Evolutionary conservation across 2,797 vertebrate genomes (phyloP), one percentile per base, ranked within the genome.

Genomic region (Eidolon dupreanum): DNA sequence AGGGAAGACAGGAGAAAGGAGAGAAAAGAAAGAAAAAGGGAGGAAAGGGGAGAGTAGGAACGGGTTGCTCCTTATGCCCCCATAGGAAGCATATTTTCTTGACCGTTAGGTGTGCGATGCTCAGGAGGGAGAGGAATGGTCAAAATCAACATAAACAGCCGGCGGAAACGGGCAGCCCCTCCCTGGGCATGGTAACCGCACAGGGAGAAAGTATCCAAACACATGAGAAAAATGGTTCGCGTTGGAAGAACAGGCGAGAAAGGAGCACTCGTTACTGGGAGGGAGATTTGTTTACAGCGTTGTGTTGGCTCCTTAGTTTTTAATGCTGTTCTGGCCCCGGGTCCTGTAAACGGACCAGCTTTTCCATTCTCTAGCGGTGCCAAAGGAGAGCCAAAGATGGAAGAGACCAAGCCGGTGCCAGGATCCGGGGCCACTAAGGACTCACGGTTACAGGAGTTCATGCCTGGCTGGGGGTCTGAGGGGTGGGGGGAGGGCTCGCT

Each of bases 121-220:
- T 94, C 83, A 43, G 31, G 24, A 46, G 31, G 28, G 46, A 77
- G 55, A 88, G 73, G 82, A 98, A 98, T 98, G 98, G 99, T 98
- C 99, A 98, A 98, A 98, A 97, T 98, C 98, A 98, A 99, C 99
- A 98, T 98, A 99, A 99, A 99, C 98, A 99, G 98, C 97, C 98
- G 97, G 98, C 97, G 92, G 97, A 98, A 97, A 98, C 87, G 90
- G 97, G 94, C 97, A 57, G 95, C 92, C 93, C 81, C 95, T 95
- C 95, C 93, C 96, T 81, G 77, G 89, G 78, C 61, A 93, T 46
- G 95, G 78, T 41, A 81, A 92, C 41, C 55, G 70, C 31, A 2
- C 70, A 22, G 59, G 84, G 97, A 74, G 95, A 94, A 92, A 41
- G 94, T 96, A 97, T 96, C 92, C 96, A 98, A 96, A 97, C 96